Base-by-base conservation (phyloP, 2,888 invertebrate genomes). In the Vandiemenella viatica region DNA sequence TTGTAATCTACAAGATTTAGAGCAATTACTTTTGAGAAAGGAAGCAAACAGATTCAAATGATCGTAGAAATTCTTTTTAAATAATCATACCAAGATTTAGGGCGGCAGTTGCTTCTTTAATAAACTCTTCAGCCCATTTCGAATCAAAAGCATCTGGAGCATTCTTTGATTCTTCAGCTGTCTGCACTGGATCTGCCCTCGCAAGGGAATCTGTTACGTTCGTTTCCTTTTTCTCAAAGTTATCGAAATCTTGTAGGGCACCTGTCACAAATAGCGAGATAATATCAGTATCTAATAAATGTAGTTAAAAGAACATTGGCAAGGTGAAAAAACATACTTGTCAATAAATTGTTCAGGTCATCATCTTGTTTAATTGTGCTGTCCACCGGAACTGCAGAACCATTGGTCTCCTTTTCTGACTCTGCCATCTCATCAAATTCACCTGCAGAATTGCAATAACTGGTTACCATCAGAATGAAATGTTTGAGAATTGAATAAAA, bases 301-400 rank as follows among this genome's bases (percentile, higher is more conserved):
- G n/a, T n/a, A n/a, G n/a, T n/a, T n/a, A 60, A 62, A 61, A n/a
- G n/a, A n/a, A n/a, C n/a, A 60, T 63, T 58, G 60, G 61, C 58
- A 37, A 62, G 53, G 57, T 53, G 63, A 53, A 49, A 42, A 50
- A n/a, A 37, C 75, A 76, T 66, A 86, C 86, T 85, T 64, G 84
- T 80, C 56, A 86, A 66, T 58, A 86, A 70, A 56, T 83, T 80
- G 50, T 83, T 76, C 55, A 86, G 67, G 63, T 85, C 85, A 26
- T 79, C 72, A 59, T 84, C 83, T 21, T 67, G 67, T 5, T 45
- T n/a, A n/a, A n/a, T n/a, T n/a, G n/a, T n/a, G n/a, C n/a, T n/a
- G n/a, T n/a, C n/a, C n/a, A n/a, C 46, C 22, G 37, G 42, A 20
- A 21, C 10, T 18, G 22, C 3, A 13, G 37, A 7, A 32, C n/a